Conservation (phyloP, 2,888 invertebrate genomes). For the Cyclophora albipunctata region DNA sequence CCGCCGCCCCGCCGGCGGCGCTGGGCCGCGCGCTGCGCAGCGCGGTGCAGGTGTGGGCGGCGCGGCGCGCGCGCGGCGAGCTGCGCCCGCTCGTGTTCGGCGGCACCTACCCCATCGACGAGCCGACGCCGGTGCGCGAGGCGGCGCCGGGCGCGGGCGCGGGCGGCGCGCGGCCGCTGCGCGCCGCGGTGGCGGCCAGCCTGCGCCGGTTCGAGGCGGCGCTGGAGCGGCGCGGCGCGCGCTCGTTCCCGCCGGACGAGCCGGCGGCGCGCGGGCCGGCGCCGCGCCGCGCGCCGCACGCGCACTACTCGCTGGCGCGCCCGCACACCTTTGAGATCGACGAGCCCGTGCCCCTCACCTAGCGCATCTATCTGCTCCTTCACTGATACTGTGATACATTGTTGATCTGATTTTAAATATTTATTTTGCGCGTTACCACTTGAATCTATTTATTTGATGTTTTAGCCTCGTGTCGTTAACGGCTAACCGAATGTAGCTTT, state of each 20-base stretch:
- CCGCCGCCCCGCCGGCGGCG: constrained; percentile 17
- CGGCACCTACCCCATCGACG: constrained; percentile 91
- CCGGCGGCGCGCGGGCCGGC: constrained; percentile 7
- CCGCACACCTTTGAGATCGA: constrained; percentile 76
- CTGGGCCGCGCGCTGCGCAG: constrained; percentile 11
- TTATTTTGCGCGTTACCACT: background rate
- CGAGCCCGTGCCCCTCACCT: constrained; percentile 52
- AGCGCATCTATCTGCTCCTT: background rate
- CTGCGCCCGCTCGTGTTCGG: constrained; percentile 83
- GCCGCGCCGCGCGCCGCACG: constrained; percentile 13
- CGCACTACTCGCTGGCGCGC: constrained; percentile 49
- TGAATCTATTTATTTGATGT: constrained; percentile 1
- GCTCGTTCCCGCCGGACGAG: constrained; percentile 11
- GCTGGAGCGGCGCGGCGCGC: constrained; percentile 35
- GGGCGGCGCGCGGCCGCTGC: constrained; percentile 30
- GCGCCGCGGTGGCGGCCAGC: constrained; percentile 63
- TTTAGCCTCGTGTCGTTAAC: no score
- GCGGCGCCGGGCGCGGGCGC: constrained; percentile 11
- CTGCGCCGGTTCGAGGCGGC: constrained; percentile 59
- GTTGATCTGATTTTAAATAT: constrained; percentile 7
- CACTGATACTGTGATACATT: constrained; percentile 3
- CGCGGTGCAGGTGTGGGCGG: constrained; percentile 79
- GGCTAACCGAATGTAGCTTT: no score
- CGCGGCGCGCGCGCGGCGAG: constrained; percentile 51
- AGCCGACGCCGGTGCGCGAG: constrained; percentile 61